phyloP scores from a whole-genome alignment of 2,113 vertebrate species.

The Halcyon malimbica region DNA sequence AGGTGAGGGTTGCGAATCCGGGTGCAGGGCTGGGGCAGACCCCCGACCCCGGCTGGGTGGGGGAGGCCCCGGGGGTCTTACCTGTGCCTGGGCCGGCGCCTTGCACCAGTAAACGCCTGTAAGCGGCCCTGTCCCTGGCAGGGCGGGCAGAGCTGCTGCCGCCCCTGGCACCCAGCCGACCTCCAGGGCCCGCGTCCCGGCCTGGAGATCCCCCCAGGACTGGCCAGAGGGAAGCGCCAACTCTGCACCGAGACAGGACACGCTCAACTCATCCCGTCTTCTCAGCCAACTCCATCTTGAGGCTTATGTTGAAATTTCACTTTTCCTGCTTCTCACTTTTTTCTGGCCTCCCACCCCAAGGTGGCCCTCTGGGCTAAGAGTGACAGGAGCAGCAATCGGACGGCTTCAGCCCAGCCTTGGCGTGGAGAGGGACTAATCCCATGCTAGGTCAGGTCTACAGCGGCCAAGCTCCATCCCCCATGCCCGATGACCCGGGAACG shows the following conservation, averaged over 20 bases:
- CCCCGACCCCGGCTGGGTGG: background rate
- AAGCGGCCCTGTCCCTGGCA: no score
- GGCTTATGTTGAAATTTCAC: no score
- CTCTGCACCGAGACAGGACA: no score
- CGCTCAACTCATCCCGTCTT: no score
- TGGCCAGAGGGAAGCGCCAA: background rate
- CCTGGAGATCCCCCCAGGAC: no score
- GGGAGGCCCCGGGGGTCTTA: background rate
- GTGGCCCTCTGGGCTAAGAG: background rate
- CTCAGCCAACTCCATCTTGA: background rate
- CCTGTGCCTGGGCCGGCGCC: background rate
- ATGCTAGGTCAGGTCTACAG: rapidly evolving
- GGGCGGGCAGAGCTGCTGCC: background rate
- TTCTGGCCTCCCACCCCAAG: background rate
- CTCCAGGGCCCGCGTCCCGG: background rate
- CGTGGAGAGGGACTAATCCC: background rate
- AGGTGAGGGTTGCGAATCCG: background rate
- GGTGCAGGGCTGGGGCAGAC: no score
- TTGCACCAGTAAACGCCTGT: background rate
- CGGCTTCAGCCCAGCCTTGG: background rate
- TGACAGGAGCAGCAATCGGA: background rate
- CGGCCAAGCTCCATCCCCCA: rapidly evolving
- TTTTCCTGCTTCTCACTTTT: background rate
- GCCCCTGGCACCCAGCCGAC: no score
- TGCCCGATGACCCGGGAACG: no score